A percentile compares a stretch with the other conserved stretches of the same genome.
phyloP scores from a whole-genome alignment of 2,888 invertebrate species.

The Gastrophysa polygoni region DNA sequence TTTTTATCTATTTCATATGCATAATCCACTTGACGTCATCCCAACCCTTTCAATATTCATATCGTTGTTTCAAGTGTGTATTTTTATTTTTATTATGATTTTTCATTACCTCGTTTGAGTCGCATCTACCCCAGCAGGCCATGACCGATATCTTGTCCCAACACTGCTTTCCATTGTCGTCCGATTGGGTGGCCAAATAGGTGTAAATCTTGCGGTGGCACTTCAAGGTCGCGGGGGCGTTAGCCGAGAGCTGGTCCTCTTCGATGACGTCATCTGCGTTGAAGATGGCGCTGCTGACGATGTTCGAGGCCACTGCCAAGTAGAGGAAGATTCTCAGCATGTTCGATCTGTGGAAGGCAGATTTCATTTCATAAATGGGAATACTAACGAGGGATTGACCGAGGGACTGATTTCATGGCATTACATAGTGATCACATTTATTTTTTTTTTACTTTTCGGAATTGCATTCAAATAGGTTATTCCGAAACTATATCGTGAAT shows the following conservation, averaged over 20 bases:
- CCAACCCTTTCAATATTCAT: no score
- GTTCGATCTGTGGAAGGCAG: not conserved
- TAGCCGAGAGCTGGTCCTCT: slow-evolving; percentile 48
- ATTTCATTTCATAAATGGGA: no score
- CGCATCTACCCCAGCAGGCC: slow-evolving; percentile 83
- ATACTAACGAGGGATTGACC: no score
- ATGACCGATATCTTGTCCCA: slow-evolving; percentile 77
- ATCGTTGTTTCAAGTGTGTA: no score
- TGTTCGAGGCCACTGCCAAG: slow-evolving; percentile 18
- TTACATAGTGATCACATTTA: no score
- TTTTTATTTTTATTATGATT: no score
- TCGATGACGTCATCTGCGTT: slow-evolving; percentile 41
- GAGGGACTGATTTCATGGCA: no score
- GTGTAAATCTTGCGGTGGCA: slow-evolving; percentile 72
- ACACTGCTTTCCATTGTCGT: slow-evolving; percentile 70
- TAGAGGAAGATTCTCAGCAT: slow-evolving; percentile 25
- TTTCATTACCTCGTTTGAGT: slow-evolving; percentile 75
- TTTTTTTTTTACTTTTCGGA: no score
- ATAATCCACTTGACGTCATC: no score
- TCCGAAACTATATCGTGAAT: no score
- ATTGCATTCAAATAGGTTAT: no score
- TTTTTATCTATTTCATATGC: no score
- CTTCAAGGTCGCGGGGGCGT: slow-evolving; percentile 62
- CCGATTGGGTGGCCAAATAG: slow-evolving; percentile 69
- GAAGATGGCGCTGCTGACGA: slow-evolving; percentile 35